Evolutionary conservation across 1,140 invertebrate genomes (phyloP), one percentile per base, ranked within the genome.

Genomic region (Euwallacea fornicatus): DNA sequence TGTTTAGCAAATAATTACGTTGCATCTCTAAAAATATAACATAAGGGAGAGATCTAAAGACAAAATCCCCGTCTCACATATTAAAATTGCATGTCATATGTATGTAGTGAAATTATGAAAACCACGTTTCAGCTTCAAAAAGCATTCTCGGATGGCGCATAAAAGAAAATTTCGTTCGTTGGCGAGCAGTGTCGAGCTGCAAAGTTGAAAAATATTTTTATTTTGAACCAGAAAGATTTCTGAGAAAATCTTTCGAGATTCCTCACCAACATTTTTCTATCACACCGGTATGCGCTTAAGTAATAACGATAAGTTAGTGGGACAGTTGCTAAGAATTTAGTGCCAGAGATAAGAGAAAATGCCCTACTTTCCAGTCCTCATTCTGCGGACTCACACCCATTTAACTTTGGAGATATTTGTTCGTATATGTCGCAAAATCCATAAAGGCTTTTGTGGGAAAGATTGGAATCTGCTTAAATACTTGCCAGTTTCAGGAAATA

Each of bases 301-400:
- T 56, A 56, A 21, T 56, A 56, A 16, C 54, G 54, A 56, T 56
- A 56, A 56, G 11, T 56, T 56, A 56, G n/a, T 56, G 16, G 16
- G 54, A 56, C 54, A 56, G 16, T 56, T 56, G 10, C 11, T 56
- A n/a, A 16, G 54, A 56, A 56, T 56, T 56, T 56, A 56, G n/a
- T 56, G 54, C 9, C 46, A 50, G 46, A 50, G 46, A 50, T 50
- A 50, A 50, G 9, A 50, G 46, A 50, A 50, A 50, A 50, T 13
- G 46, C 46, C 46, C 9, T 10, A 50, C 46, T 50, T 50, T 50
- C 13, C 46, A 11, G 46, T 13, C 46, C 46, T 50, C 21, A 33
- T 33, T 33, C 21, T 33, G 21, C 21, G 21, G 21, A 33, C 21
- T 33, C 21, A 33, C 21, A 33, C 21, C 21, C 21, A 33, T 33